Conservation (phyloP, 2,113 vertebrate genomes). For the cattle (Bos taurus) region DNA sequence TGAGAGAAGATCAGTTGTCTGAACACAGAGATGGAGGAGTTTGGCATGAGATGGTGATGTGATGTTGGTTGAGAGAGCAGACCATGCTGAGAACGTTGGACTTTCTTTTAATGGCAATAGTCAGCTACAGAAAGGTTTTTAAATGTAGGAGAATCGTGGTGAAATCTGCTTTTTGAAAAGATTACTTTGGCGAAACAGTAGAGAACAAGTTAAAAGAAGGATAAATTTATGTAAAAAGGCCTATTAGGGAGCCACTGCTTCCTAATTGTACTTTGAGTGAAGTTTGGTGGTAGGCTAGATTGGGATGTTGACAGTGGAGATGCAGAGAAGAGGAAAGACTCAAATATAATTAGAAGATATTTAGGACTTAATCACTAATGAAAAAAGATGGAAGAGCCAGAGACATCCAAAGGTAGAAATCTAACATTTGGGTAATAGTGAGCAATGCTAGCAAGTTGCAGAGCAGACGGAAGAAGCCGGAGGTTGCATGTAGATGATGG, state of each 20-base stretch:
- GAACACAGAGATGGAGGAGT: neutral
- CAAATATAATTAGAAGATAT: neutral
- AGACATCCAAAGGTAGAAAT: neutral
- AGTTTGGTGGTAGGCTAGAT: neutral
- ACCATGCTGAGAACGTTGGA: neutral
- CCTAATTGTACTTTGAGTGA: neutral
- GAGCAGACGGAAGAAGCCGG: neutral
- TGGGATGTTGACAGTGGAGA: neutral
- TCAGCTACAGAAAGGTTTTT: neutral
- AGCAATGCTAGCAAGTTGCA: neutral
- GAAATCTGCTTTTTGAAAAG: neutral
- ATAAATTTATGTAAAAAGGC: neutral
- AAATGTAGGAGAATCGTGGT: neutral
- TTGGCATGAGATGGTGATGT: neutral
- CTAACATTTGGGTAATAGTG: neutral
- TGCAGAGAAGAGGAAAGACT: neutral
- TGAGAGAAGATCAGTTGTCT: neutral
- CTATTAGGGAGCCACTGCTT: neutral
- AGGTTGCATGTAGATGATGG: neutral
- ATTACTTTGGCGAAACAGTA: neutral
- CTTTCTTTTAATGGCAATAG: neutral
- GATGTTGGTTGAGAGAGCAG: neutral
- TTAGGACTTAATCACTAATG: neutral
- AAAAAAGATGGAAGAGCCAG: neutral
- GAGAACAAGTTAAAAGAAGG: neutral